Percentiles rank a stretch among this genome's conserved stretches.
phyloP scores from a whole-genome alignment of 2,888 invertebrate genomes.

The Callinectes sapidus region DNA sequence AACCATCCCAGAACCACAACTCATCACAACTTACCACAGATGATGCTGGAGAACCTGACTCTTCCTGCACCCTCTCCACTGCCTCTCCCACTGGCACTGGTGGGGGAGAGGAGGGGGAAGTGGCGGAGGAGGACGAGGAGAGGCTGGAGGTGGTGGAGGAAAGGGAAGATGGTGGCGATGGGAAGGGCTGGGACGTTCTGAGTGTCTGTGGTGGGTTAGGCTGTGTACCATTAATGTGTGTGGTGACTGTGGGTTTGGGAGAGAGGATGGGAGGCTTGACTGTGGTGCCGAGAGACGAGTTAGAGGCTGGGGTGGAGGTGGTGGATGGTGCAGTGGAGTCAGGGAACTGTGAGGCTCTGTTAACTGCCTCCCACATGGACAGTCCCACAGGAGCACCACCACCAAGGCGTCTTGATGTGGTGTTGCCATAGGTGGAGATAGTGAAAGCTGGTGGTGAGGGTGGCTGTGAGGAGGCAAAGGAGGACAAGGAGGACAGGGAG shows the following conservation, averaged over 20 bases:
- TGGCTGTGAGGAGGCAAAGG: conserved; percentile 38
- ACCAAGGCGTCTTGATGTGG: background rate
- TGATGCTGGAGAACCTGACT: background rate
- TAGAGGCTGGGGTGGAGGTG: conserved; percentile 11
- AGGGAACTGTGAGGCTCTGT: conserved; percentile 7
- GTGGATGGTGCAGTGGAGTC: background rate
- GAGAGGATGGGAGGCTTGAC: conserved; percentile 28
- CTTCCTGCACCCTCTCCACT: background rate
- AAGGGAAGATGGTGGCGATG: conserved; percentile 51
- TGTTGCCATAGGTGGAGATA: conserved; percentile 45
- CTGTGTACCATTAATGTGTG: conserved; percentile 8
- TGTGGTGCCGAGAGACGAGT: background rate
- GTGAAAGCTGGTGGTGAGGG: conserved; percentile 59
- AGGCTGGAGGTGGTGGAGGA: conserved; percentile 37
- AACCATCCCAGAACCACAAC: background rate
- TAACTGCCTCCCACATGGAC: conserved; percentile 41
- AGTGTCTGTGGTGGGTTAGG: background rate
- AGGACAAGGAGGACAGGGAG: conserved; percentile 40
- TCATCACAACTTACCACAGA: conserved; percentile 36
- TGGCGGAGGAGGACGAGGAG: conserved; percentile 44
- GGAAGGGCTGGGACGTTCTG: background rate
- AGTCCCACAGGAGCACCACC: conserved; percentile 34
- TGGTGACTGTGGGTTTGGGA: background rate
- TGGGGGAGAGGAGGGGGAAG: conserved; percentile 24
- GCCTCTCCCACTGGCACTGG: background rate